A percentile compares a stretch with the other conserved stretches of the same genome.
phyloP scores from a whole-genome alignment of 1,140 invertebrate species.

The Rhyacophila brunnea region DNA sequence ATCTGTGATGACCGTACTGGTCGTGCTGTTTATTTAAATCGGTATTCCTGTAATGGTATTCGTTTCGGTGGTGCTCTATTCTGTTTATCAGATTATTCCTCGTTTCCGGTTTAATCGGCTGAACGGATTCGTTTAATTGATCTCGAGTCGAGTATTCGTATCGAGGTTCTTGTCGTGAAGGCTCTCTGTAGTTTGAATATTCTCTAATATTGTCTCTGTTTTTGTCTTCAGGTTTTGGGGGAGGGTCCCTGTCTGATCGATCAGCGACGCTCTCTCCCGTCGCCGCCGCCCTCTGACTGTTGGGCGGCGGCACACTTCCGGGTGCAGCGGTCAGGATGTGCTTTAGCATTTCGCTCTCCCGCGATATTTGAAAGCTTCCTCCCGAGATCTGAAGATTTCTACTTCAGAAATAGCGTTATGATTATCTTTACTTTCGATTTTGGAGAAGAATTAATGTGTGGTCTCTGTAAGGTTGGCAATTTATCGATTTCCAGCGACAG shows the following conservation, averaged over 20 bases:
- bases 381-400: too few species aligned
- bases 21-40: conserved; percentile 13
- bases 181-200: conserved; percentile 7
- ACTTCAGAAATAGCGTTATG: too few species aligned
- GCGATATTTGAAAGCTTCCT: conserved; percentile 17
- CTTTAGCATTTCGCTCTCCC: conserved; percentile 49
- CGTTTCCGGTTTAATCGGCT: conserved; percentile 21
- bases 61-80: conserved; percentile 21
- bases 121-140: conserved; percentile 1
- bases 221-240: conserved; percentile 45
- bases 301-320: conserved; percentile 22
- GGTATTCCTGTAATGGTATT: conserved; percentile 19
- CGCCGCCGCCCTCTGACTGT: conserved; percentile 19
- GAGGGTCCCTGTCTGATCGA: conserved; percentile 21
- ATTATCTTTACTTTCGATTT: too few species aligned
- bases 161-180: conserved; percentile 45
- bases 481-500: too few species aligned
- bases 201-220: conserved; percentile 8
- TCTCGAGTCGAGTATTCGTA: conserved; percentile 20
- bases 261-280: conserved; percentile 19
- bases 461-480: too few species aligned
- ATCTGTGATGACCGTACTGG: conserved; percentile 27
- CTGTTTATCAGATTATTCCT: conserved; percentile 20
- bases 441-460: too few species aligned
- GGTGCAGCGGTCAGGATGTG: conserved; percentile 40